Evolutionary conservation across 1,140 invertebrate species (phyloP).

Genomic region (Sitobion miscanthi): DNA sequence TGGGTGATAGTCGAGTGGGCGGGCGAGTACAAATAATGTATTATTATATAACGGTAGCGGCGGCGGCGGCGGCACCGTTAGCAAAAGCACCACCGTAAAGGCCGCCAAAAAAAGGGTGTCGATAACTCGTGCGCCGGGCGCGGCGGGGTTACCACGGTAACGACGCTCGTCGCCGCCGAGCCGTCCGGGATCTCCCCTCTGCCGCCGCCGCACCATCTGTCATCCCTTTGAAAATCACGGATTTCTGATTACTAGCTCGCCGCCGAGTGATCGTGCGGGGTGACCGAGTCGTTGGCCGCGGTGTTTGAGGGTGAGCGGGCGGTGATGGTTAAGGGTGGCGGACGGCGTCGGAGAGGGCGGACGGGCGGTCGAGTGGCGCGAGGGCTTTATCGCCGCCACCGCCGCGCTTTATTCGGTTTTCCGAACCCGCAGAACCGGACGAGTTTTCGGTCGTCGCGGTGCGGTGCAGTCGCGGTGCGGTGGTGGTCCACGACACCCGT

Average conservation of each 20-base stretch:
- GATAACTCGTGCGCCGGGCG: slow-evolving; percentile 20
- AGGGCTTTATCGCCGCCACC: not conserved
- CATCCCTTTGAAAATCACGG: slow-evolving; percentile 35
- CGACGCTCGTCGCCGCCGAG: slow-evolving; percentile 22
- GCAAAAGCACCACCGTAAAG: not conserved
- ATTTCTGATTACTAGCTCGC: slow-evolving; percentile 19
- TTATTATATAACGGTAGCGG: not conserved
- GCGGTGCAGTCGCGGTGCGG: slow-evolving; percentile 36
- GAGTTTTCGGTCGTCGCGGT: not conserved
- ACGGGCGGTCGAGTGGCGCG: not conserved
- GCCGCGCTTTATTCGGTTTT: not conserved
- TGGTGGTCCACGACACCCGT: slow-evolving; percentile 17
- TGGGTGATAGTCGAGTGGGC: not conserved
- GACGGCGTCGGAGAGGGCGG: not conserved
- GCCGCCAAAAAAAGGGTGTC: slow-evolving; percentile 43
- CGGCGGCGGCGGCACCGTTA: not conserved
- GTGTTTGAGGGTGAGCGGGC: not conserved
- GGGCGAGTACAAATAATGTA: not conserved
- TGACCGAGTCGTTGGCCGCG: not conserved
- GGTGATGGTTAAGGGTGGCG: not conserved
- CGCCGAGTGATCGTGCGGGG: not conserved
- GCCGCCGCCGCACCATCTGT: slow-evolving; percentile 11
- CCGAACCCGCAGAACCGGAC: not conserved
- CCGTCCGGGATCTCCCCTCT: not conserved
- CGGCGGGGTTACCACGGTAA: slow-evolving; percentile 36